These are phyloP conservation scores for Zonotrichia albicollis DNA, from an alignment of 2,797 vertebrate species.

Conservation along the genomic window DNA sequence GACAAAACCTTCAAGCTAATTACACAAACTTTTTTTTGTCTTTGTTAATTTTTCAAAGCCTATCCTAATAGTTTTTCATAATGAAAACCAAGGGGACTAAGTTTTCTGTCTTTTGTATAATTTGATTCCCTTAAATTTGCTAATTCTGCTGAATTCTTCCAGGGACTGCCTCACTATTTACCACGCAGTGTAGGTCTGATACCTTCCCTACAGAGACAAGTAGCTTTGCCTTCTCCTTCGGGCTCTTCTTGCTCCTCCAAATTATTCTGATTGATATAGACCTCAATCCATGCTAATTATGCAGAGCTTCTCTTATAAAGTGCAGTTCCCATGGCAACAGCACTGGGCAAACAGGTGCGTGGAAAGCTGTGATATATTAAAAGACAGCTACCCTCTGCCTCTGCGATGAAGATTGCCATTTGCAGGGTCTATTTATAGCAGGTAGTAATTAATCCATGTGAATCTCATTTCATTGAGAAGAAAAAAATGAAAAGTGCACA, in stretches of 20 bases:
- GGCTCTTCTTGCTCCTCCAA: conserved; percentile 74
- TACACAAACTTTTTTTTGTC: neutral
- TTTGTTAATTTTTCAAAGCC: neutral
- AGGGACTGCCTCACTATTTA: conserved; percentile 69
- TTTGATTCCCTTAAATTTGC: conserved; percentile 56
- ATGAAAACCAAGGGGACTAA: conserved; percentile 18
- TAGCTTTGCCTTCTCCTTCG: conserved; percentile 71
- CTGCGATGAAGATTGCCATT: conserved; percentile 68
- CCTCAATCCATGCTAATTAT: conserved; percentile 78
- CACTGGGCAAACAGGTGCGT: conserved; percentile 73
- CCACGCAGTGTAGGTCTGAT: conserved; percentile 62
- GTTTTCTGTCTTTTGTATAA: conserved; percentile 17
- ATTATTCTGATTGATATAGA: conserved; percentile 82
- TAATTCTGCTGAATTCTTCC: conserved; percentile 60
- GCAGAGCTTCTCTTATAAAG: conserved; percentile 75
- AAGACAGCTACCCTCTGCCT: conserved; percentile 79
- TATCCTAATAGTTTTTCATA: neutral
- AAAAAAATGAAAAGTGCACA: conserved; percentile 33
- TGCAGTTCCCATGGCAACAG: conserved; percentile 75
- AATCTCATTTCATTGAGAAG: conserved; percentile 68
- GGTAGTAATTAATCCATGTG: conserved; percentile 79
- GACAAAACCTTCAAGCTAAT: neutral
- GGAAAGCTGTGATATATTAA: conserved; percentile 78
- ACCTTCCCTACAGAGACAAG: conserved; percentile 70
- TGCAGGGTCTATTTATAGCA: conserved; percentile 78